Evolutionary conservation across 2,888 invertebrate species (phyloP).

Genomic region (Brachyptera risi): DNA sequence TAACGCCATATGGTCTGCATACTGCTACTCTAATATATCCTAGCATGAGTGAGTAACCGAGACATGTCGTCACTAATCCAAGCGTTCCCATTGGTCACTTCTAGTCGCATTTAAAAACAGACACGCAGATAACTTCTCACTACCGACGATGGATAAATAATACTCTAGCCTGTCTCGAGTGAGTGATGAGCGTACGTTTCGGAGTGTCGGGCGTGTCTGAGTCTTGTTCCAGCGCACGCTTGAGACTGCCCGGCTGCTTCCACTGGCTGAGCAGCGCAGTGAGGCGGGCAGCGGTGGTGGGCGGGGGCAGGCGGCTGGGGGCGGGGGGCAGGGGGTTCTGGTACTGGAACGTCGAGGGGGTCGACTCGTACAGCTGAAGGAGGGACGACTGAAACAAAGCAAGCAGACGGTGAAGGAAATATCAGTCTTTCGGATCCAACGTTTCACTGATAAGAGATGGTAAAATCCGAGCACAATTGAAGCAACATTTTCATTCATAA

Average conservation of each 20-base stretch:
- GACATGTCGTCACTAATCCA: too few species aligned
- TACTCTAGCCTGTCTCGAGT: not conserved
- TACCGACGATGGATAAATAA: too few species aligned
- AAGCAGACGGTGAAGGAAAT: not conserved
- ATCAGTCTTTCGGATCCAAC: too few species aligned
- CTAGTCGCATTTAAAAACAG: too few species aligned
- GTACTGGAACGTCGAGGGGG: slow-evolving; percentile 60
- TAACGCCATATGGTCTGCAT: too few species aligned
- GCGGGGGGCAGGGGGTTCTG: slow-evolving; percentile 48
- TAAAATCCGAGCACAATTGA: too few species aligned
- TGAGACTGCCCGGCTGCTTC: slow-evolving; percentile 6
- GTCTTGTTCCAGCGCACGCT: not conserved
- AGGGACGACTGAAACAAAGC: slow-evolving; percentile 49
- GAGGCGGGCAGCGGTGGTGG: not conserved
- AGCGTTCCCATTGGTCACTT: too few species aligned
- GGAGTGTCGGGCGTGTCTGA: not conserved
- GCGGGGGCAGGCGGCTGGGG: not conserved
- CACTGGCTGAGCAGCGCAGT: not conserved
- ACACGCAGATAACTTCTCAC: too few species aligned
- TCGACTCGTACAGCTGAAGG: slow-evolving; percentile 58
- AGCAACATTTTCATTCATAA: too few species aligned
- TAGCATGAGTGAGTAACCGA: too few species aligned
- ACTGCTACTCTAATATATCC: too few species aligned
- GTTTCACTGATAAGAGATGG: too few species aligned
- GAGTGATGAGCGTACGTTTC: not conserved